These are phyloP conservation scores for Siphonodentalium dalli DNA, from an alignment of 2,888 invertebrate genomes.

Conservation along the genomic window DNA sequence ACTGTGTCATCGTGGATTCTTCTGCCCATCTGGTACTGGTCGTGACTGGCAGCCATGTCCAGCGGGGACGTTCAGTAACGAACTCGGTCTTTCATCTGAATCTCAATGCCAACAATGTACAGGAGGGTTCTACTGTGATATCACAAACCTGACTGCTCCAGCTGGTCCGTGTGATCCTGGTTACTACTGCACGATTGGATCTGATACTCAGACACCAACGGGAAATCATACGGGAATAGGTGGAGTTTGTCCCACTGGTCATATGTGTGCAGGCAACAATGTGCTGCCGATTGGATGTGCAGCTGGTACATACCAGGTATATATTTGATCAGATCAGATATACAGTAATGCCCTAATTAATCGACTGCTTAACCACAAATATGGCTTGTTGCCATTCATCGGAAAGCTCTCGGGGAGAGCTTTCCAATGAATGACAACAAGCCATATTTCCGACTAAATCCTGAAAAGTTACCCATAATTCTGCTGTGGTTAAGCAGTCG, in stretches of 20 bases:
- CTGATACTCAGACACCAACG: slow-evolving; percentile 52
- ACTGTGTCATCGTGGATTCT: slow-evolving; percentile 57
- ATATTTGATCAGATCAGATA: not conserved
- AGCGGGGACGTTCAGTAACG: slow-evolving; percentile 57
- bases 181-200: slow-evolving; percentile 56
- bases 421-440: no score
- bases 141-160: slow-evolving; percentile 55
- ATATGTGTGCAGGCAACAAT: slow-evolving; percentile 49
- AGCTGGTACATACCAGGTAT: slow-evolving; percentile 59
- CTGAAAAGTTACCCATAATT: no score
- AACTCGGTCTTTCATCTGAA: slow-evolving; percentile 43
- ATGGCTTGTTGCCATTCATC: no score
- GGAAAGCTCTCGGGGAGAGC: no score
- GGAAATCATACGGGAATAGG: slow-evolving; percentile 58
- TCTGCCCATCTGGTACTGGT: slow-evolving; percentile 57
- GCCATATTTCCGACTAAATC: no score
- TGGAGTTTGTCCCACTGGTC: slow-evolving; percentile 57
- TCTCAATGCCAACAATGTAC: slow-evolving; percentile 47
- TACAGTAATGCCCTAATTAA: not conserved
- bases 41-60: slow-evolving; percentile 57
- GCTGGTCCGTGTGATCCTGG: slow-evolving; percentile 51
- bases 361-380: no score
- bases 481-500: no score
- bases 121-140: slow-evolving; percentile 52
- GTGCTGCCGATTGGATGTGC: slow-evolving; percentile 50